Evolutionary conservation across 2,888 invertebrate species (phyloP), one percentile per base, ranked within the genome.

Genomic region (Mystacides longicornis): DNA sequence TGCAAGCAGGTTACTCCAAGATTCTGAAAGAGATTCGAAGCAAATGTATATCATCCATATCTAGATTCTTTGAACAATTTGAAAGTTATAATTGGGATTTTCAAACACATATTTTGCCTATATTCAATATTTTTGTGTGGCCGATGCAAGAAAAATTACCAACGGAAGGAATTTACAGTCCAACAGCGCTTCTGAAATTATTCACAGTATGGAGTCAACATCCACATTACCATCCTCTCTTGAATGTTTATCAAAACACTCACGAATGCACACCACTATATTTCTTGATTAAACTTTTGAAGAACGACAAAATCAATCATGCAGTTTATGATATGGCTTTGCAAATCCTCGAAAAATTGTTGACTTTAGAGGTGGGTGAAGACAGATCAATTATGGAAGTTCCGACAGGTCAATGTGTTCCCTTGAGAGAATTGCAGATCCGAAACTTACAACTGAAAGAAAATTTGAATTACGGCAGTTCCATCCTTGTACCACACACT

Each of bases 61-160:
- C 81, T 3, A 82, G 87, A 66, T 85, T 94, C 65, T 94, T 93
- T 67, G 80, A 82, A 45, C 86, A 87, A 60, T 93, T 90, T 67
- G 85, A 88, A 56, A 78, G 81, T 58, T 93, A 90, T 67, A 69
- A 75, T 3, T 95, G 92, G 89, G 69, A 21, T 18, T 75, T 74
- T 3, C 67, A 72, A 20, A 71, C 75, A 4, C 89, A 94, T 69
- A 70, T 94, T 9, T 81, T 84, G 59, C 83, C 87, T 0, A 67
- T 94, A 18, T 93, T 89, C 66, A 76, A 85, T 49, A 82, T 87
- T 0, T 83, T 87, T 49, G 79, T 97, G 9, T 93, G 89, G 85
- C 93, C 93, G 0, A 79, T 84, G 65, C 71, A 92, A 55, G 77
- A 80, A 11, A 89, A 87, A 66, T 70, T 96, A 16, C 82, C 86